Evolutionary conservation across 2,113 vertebrate genomes (phyloP).

Genomic region (Bostrychus sinensis): DNA sequence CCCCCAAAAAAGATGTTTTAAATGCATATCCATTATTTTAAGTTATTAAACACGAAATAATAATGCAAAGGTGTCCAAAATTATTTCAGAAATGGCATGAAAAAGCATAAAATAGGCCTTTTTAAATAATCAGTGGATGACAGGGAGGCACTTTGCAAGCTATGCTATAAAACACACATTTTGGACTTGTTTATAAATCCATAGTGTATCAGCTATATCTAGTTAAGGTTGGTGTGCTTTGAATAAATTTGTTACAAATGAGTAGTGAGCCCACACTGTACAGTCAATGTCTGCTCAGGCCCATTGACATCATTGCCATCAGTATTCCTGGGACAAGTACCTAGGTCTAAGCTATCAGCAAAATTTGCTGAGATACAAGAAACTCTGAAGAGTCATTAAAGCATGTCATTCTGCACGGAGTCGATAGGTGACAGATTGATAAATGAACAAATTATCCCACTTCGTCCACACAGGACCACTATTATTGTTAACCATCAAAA

Average conservation of each 20-base stretch:
- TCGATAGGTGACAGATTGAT: constrained; percentile 75
- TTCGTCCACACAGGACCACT: constrained; percentile 47
- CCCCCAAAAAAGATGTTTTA: no score
- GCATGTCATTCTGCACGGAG: constrained; percentile 47
- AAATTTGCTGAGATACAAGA: constrained; percentile 68
- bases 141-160: no score
- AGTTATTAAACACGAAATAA: no score
- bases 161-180: no score
- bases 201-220: no score
- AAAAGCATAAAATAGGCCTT: no score
- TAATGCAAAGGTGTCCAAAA: no score
- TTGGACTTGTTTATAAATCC: no score
- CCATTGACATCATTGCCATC: constrained; percentile 44
- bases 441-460: constrained; percentile 74
- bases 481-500: constrained; percentile 70
- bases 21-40: no score
- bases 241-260: neutral
- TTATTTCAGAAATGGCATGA: no score
- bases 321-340: constrained; percentile 51
- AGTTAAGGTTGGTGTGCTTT: no score
- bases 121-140: no score
- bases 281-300: neutral
- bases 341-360: constrained; percentile 33
- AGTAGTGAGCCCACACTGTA: neutral
- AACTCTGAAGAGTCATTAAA: constrained; percentile 56